These are phyloP conservation scores for Vimba vimba DNA, from an alignment of 2,113 vertebrate species.

Conservation along the genomic window DNA sequence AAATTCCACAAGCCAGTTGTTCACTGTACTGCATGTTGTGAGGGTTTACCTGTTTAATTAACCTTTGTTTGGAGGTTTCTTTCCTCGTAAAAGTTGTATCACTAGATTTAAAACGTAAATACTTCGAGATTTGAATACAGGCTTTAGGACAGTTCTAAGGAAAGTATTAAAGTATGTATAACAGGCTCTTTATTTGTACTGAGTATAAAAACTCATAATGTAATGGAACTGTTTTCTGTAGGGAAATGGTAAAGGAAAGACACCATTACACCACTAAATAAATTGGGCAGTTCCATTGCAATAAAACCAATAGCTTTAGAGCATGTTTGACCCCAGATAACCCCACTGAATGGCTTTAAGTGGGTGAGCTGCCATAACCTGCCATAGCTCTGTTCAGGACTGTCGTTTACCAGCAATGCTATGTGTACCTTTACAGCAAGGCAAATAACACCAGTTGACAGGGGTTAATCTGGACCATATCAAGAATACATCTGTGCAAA, in stretches of 20 bases:
- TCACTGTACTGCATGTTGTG: not conserved
- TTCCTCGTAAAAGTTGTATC: not conserved
- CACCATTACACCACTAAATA: not conserved
- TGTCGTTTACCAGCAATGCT: slow-evolving; percentile 8
- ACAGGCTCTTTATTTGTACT: not conserved
- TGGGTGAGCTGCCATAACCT: not conserved
- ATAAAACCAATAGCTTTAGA: not conserved
- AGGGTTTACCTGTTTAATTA: slow-evolving; percentile 15
- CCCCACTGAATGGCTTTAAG: not conserved
- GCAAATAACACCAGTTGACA: slow-evolving; percentile 4
- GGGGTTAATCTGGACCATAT: slow-evolving; percentile 1
- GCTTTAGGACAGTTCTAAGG: not conserved
- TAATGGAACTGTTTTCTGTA: not conserved
- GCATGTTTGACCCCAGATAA: slow-evolving; percentile 10
- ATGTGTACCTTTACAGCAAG: slow-evolving; percentile 4
- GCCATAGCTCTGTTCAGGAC: not conserved
- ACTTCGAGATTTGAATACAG: not conserved
- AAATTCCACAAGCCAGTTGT: slow-evolving; percentile 29
- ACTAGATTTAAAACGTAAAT: not conserved
- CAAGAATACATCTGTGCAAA: slow-evolving; percentile 18
- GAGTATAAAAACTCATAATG: not conserved
- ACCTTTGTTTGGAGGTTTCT: not conserved
- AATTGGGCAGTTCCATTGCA: not conserved
- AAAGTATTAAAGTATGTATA: not conserved
- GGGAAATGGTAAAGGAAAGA: not conserved